Conservation (phyloP, 2,113 vertebrate species). For the Garra rufa region DNA sequence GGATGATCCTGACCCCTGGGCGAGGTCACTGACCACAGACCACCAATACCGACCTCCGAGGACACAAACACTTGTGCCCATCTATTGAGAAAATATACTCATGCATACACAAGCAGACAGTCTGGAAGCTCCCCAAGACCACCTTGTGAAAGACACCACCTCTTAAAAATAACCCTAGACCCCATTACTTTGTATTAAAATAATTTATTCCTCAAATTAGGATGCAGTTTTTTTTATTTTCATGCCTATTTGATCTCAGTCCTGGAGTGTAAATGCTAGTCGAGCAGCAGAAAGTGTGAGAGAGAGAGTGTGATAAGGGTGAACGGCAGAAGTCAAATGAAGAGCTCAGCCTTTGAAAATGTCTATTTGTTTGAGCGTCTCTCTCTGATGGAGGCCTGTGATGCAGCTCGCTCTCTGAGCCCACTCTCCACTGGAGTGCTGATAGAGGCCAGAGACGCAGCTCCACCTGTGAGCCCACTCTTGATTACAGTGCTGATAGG, state of each 20-base stretch:
- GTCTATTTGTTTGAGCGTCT: constrained; percentile 12
- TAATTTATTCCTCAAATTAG: background rate
- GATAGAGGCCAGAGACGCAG: constrained; percentile 37
- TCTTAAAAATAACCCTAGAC: background rate
- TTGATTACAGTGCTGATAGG: constrained; percentile 45
- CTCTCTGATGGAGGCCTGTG: constrained; percentile 23
- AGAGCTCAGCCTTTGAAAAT: constrained; percentile 36
- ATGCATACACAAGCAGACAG: background rate
- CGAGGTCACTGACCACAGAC: constrained; percentile 45
- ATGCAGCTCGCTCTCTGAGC: constrained; percentile 35
- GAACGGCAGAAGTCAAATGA: constrained; percentile 26
- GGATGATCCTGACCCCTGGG: constrained; percentile 44
- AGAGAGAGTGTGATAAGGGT: constrained; percentile 11
- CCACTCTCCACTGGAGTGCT: constrained; percentile 33
- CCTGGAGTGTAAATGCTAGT: constrained; percentile 3
- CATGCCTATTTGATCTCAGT: background rate
- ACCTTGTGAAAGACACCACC: background rate
- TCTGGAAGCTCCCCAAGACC: constrained; percentile 7
- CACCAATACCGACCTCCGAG: constrained; percentile 8
- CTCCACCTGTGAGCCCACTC: constrained; percentile 39
- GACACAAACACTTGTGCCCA: constrained; percentile 21
- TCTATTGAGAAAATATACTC: constrained; percentile 18
- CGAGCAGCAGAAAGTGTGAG: background rate
- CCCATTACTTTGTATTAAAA: background rate
- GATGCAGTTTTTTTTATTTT: background rate